Percentiles rank a stretch among this genome's conserved stretches.
Conservation (phyloP, 2,888 invertebrate species). For the Amiota minor region DNA sequence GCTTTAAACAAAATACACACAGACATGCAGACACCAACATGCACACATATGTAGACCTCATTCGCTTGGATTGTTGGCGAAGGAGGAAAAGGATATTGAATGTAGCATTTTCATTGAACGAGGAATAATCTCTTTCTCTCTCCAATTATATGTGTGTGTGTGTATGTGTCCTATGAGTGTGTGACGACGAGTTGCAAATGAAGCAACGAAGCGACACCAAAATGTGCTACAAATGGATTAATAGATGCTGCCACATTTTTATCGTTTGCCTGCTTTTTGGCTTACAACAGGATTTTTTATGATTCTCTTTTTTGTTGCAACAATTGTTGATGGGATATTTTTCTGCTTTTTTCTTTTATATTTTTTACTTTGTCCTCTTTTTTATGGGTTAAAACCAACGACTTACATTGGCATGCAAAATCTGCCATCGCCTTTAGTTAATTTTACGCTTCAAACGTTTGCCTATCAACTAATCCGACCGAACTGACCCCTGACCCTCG, state of each 20-base stretch:
- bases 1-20: conserved; percentile 39
- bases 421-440: conserved; percentile 62
- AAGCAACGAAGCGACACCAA: conserved; percentile 15
- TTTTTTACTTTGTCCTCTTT: conserved; percentile 6
- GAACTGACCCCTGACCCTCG: conserved; percentile 17
- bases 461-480: conserved; percentile 60
- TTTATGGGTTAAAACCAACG: background rate
- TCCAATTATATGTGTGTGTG: background rate
- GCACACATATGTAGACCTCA: background rate
- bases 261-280: background rate
- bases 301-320: background rate
- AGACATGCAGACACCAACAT: background rate
- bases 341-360: background rate
- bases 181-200: conserved; percentile 2
- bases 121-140: too few relatives aligned
- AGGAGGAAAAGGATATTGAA: too few relatives aligned
- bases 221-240: conserved; percentile 16
- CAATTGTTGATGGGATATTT: background rate
- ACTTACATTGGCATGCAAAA: conserved; percentile 60
- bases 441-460: conserved; percentile 65
- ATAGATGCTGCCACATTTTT: background rate
- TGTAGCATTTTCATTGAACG: too few relatives aligned
- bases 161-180: background rate
- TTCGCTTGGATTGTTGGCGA: too few relatives aligned
- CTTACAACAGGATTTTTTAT: conserved; percentile 7